Evolutionary conservation across 2,888 invertebrate species (phyloP), one percentile per base, ranked within the genome.

Genomic region (Nipponacmea schrenckii): DNA sequence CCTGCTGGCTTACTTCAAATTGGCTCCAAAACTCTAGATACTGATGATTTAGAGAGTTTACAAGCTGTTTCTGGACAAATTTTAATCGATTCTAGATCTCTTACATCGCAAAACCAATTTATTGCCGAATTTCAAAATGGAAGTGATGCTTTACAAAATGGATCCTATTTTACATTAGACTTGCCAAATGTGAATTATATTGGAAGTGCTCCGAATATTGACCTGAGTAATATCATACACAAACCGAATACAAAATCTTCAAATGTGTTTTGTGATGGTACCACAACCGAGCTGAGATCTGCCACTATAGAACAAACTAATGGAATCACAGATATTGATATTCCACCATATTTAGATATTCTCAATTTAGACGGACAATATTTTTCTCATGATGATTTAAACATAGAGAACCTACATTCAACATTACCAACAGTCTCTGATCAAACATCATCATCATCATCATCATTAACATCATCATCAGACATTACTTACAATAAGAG

Each of bases 161-260:
- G 62, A 12, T 45, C 63, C 39, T 70, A 68, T 45, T 62, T 68
- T 44, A 64, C 71, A 24, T 75, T 70, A 27, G 73, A 73, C 48
- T 56, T 80, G 17, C 80, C 80, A 12, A 75, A 78, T 65, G 76
- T 74, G 56, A 80, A 77, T 65, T 80, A 80, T 71, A 76, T 76
- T 72, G 80, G 80, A 4, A 76, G 72, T 48, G 77, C 78, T 48
- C 80, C 80, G 1, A 80, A 80, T 69, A 75, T 80, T 5, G 75
- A 80, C 64, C 64, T 80, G 17, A 67, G 66, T n/a, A 69, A 48
- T 24, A 69, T 69, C 20, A 20, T 69, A 50, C 64, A 69, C 5
- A 56, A 56, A 56, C 56, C 56, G 0, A 56, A 14, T 24, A 15
- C 56, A 24, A 56, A 56, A 56, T 56, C 56, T 24, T 24, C 56